A percentile compares a stretch with the other conserved stretches of the same genome.
phyloP scores from a whole-genome alignment of 2,888 invertebrate genomes.

The Orchesella flavescens region DNA sequence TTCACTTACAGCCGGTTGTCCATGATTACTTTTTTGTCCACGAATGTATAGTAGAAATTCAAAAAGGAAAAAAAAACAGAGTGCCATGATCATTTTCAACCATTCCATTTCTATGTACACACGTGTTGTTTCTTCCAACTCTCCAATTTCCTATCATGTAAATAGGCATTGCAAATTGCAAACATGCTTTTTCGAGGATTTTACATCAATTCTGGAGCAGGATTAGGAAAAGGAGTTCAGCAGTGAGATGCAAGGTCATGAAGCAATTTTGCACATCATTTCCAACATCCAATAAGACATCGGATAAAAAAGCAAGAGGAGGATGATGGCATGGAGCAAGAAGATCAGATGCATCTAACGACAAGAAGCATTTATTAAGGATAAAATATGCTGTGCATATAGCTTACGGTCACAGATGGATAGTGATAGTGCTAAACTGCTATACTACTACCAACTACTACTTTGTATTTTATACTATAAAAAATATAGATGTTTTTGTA shows the following conservation, averaged over 20 bases:
- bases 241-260: neutral
- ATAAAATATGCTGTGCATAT: neutral
- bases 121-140: conserved; percentile 4
- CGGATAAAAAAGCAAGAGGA: neutral
- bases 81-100: conserved; percentile 17
- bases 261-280: conserved; percentile 1
- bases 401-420: too few species aligned
- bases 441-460: too few species aligned
- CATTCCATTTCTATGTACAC: neutral
- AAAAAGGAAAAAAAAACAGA: conserved; percentile 31
- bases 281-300: neutral
- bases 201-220: neutral
- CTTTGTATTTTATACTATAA: too few species aligned
- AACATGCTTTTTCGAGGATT: neutral
- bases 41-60: too few species aligned
- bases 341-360: neutral
- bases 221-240: neutral
- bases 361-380: neutral
- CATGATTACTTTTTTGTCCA: conserved; percentile 80
- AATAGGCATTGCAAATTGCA: neutral
- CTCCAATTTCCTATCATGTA: neutral
- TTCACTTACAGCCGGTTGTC: conserved; percentile 80
- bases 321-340: neutral
- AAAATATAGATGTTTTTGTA: conserved; percentile 15
- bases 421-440: too few species aligned